These are phyloP conservation scores for Thymelicus sylvestris DNA, from an alignment of 2,888 invertebrate species.

Conservation along the genomic window DNA sequence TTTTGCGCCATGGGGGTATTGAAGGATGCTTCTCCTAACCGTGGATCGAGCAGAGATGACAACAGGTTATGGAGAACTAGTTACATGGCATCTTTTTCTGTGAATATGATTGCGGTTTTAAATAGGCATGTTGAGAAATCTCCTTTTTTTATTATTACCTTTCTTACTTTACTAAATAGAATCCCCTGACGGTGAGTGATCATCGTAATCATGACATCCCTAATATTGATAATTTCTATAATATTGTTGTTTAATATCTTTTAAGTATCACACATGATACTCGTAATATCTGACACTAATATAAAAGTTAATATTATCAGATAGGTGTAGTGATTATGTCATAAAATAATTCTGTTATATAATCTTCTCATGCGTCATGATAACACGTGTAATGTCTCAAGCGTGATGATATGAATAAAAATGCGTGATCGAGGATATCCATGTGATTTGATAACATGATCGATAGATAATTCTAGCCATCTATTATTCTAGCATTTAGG, in stretches of 20 bases:
- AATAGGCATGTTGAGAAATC: slow-evolving; percentile 82
- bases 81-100: slow-evolving; percentile 87
- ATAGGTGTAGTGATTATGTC: not conserved
- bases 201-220: too few species aligned
- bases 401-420: not conserved
- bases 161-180: not conserved
- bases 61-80: slow-evolving; percentile 89
- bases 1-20: slow-evolving; percentile 87
- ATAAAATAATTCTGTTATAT: not conserved
- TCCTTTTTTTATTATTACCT: too few species aligned
- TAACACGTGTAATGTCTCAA: too few species aligned
- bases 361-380: not conserved
- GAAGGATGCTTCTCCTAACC: slow-evolving; percentile 84
- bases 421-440: not conserved
- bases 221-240: too few species aligned
- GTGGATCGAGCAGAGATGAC: slow-evolving; percentile 81
- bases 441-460: not conserved
- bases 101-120: slow-evolving; percentile 90
- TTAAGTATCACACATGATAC: too few species aligned
- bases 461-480: too few species aligned
- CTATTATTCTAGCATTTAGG: too few species aligned
- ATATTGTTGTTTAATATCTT: too few species aligned
- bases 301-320: not conserved
- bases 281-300: too few species aligned
- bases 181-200: too few species aligned